Percentiles rank a stretch among this genome's conserved stretches.
These are phyloP conservation scores for Cyclura pinguis DNA, from an alignment of 2,797 vertebrate genomes.

Conservation along the genomic window DNA sequence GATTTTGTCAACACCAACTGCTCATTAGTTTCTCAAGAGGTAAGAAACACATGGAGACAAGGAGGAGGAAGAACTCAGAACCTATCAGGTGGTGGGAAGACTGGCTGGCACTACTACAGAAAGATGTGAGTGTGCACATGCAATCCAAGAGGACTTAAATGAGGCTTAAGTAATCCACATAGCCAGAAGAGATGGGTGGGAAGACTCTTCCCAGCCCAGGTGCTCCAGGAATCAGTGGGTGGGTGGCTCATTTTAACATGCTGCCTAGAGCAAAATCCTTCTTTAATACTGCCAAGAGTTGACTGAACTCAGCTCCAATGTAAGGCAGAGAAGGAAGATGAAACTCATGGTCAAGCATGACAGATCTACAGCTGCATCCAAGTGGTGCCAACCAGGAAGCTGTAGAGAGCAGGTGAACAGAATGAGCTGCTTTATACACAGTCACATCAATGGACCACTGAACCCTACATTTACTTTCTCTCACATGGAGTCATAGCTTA, in stretches of 20 bases:
- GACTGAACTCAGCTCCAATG: background rate
- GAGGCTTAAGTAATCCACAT: background rate
- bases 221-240: slow-evolving; percentile 1
- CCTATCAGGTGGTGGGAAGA: too few relatives aligned
- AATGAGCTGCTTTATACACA: background rate
- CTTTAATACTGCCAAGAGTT: background rate
- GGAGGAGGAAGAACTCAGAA: background rate
- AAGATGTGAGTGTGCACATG: background rate
- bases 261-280: background rate
- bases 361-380: background rate
- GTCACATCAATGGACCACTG: background rate
- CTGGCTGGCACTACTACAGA: background rate
- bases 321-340: too few relatives aligned
- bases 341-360: too few relatives aligned
- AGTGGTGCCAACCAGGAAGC: background rate
- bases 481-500: background rate
- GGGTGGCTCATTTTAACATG: background rate
- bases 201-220: background rate
- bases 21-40: background rate
- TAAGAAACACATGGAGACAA: background rate
- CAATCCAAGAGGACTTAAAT: background rate
- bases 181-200: background rate
- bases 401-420: background rate
- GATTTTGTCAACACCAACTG: background rate
- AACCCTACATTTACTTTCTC: too few relatives aligned